Evolutionary conservation across 2,113 vertebrate species (phyloP).

Genomic region (Pachycephala philippinensis): DNA sequence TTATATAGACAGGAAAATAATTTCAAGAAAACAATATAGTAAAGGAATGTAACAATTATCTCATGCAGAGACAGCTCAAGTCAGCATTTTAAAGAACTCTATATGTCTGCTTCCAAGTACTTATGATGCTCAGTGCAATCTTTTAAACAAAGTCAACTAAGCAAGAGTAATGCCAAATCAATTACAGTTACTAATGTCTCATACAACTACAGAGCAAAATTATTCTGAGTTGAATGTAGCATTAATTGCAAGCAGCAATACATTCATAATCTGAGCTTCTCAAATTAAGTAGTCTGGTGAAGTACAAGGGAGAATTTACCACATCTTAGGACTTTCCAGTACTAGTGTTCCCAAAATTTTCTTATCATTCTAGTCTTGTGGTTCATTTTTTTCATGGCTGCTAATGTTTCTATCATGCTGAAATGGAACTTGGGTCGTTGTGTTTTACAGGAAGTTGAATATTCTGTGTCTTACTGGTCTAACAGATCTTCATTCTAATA

Average conservation of each 20-base stretch:
- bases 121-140: neutral
- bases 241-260: neutral
- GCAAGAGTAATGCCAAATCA: constrained; percentile 29
- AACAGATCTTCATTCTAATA: neutral
- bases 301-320: neutral
- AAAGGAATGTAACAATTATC: neutral
- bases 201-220: neutral
- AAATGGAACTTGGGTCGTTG: neutral
- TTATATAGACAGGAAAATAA: neutral
- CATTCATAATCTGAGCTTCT: neutral
- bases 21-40: neutral
- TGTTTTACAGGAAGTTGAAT: neutral
- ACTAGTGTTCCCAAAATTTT: neutral
- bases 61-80: neutral
- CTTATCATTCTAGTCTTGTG: neutral
- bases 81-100: neutral
- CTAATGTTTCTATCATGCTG: neutral
- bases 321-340: neutral
- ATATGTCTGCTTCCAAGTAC: neutral
- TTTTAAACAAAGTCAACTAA: constrained; percentile 18
- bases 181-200: neutral
- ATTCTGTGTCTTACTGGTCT: neutral
- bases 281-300: neutral
- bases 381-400: neutral
- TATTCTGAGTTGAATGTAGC: neutral